A percentile compares a stretch with the other conserved stretches of the same genome.
These are phyloP conservation scores for Rhagonycha lutea DNA, from an alignment of 2,888 invertebrate species.

Conservation along the genomic window DNA sequence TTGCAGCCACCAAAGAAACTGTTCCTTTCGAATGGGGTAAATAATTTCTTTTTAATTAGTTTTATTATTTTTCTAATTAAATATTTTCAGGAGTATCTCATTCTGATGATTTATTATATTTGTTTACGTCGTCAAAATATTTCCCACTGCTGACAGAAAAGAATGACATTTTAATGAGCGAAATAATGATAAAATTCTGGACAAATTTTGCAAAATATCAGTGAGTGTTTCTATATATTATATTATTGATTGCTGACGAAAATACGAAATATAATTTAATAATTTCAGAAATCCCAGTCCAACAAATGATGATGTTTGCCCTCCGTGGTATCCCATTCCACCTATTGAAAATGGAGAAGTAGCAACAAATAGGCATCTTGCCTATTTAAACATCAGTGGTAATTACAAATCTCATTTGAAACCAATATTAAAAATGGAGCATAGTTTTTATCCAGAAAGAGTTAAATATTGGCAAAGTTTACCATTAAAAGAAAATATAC, in stretches of 20 bases:
- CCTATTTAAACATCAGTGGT: constrained; percentile 37
- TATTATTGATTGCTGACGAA: background rate
- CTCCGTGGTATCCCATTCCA: constrained; percentile 20
- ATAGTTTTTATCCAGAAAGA: constrained; percentile 35
- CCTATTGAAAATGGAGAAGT: constrained; percentile 7
- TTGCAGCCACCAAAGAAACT: constrained; percentile 47
- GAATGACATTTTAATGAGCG: constrained; percentile 51
- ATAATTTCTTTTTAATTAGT: constrained; percentile 30
- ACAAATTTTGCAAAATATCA: constrained; percentile 57
- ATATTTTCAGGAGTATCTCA: constrained; percentile 53
- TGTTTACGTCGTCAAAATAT: constrained; percentile 55
- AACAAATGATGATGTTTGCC: background rate
- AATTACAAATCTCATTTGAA: background rate
- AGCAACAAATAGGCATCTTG: constrained; percentile 31
- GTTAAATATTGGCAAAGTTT: constrained; percentile 40
- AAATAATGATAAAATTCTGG: constrained; percentile 53
- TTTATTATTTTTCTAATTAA: background rate
- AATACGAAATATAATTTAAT: background rate
- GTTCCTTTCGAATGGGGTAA: constrained; percentile 46
- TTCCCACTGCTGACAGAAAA: constrained; percentile 50
- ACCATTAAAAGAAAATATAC: constrained; percentile 38
- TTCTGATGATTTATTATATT: constrained; percentile 60
- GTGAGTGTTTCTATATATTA: constrained; percentile 50
- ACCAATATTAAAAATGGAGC: constrained; percentile 23
- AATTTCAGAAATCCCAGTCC: constrained; percentile 40